Base-by-base conservation (phyloP, 2,888 invertebrate species). In the Phania funesta region DNA sequence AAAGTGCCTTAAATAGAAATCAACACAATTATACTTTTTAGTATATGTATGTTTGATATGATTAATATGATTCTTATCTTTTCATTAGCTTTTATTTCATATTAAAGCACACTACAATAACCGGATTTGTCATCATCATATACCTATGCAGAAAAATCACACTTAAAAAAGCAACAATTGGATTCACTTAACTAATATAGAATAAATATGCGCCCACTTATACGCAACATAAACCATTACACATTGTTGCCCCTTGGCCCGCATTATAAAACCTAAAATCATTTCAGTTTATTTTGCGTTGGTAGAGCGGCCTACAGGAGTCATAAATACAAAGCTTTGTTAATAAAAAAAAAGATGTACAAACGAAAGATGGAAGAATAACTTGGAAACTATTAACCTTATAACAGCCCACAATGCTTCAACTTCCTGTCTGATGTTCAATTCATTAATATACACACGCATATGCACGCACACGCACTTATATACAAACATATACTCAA, bases 231-330 rank as follows among this genome's bases (percentile, higher is more conserved):
- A 13, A 67, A 4, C 22, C 24, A 58, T 56, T 65, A 80, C 50
- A 70, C 70, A 75, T 46, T 80, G 58, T 58, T 75, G 76, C 46
- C 50, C 65, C 58, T 35, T 80, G 52, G 44, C 70, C 56, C 65
- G 76, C 65, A 65, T 52, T 50, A 48, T 38, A n/a, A 71, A 62
- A 75, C 54, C 70, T 76, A 70, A 75, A 80, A 71, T 16, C 44
- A 22, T 58, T 75, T 75, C 75, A 58, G 62, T 64, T 70, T 68
- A 29, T 13, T 64, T 64, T 56, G 26, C 26, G 29, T 64, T 70
- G n/a, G 35, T 77, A 70, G 29, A 64, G 64, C 64, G 22, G 20
- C 50, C 46, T 35, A 29, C 29, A 48, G 46, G 11, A 52, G 16
- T 22, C 38, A 29, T 50, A 76, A 38, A 26, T 50, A 48, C 29